Evolutionary conservation across 1,140 invertebrate species (phyloP), one percentile per base, ranked within the genome.

Genomic region (Melanaphis sacchari): DNA sequence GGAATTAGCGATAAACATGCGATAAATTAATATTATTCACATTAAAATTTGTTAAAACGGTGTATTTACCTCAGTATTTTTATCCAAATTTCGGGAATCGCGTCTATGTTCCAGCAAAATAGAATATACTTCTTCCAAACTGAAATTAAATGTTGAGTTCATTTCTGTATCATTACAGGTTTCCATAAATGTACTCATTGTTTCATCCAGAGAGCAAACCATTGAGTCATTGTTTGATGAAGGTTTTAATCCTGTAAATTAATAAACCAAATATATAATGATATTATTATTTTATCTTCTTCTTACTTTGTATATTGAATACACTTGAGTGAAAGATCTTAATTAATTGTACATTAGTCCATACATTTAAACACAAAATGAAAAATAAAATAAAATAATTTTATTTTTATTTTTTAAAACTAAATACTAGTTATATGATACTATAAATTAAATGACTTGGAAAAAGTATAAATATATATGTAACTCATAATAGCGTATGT

Each of bases 111-210:
- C 94, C 81, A 94, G 54, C 11, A 95, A 41, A 76, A 95, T 94
- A 18, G 93, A 54, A 92, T 93, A 94, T 0, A 94, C 94, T 52
- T 95, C 94, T 82, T 94, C 85, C 11, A 94, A 43, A 93, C 94
- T 94, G 93, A 95, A 95, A 91, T 95, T 95, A 54, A 95, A 94
- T 11, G 94, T 94, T 0, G 93, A 94, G 88, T 94, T 94, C 91
- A 94, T 92, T 54, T 94, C 94, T 89, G 94, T 94, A 49, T 93
- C 89, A 76, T 94, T 84, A 85, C 93, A 93, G 26, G 38, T 40
- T 54, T 93, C 90, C n/a, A 82, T 49, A 85, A 93, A 93, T 85
- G 91, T 93, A 52, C 81, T 93, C 46, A 93, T 93, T 84, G 91
- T 93, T 93, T 52, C 91, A 24, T 93, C 91, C 81, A 93, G 24